Conservation (phyloP, 2,113 vertebrate species). For the Callipepla californica region DNA sequence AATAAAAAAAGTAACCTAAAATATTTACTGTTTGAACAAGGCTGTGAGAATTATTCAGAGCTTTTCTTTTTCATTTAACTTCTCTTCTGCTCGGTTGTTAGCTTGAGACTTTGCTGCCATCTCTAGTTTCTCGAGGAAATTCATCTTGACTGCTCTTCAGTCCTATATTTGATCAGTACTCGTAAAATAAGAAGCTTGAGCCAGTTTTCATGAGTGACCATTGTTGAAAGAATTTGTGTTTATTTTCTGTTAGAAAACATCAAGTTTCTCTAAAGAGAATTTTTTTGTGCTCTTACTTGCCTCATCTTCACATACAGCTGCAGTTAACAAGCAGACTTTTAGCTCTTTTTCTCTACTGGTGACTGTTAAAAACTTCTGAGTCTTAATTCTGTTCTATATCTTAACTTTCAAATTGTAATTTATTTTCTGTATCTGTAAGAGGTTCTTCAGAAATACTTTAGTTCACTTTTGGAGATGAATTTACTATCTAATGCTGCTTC, state of each 20-base stretch:
- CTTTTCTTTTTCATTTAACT: conserved; percentile 39
- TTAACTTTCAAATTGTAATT: neutral
- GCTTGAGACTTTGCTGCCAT: conserved; percentile 71
- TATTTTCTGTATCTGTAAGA: neutral
- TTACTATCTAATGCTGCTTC: neutral
- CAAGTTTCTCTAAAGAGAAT: neutral
- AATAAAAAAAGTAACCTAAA: neutral
- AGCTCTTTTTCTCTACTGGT: neutral
- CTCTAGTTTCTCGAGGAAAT: conserved; percentile 66
- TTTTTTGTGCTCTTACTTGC: neutral
- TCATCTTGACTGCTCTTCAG: neutral
- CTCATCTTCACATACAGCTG: neutral
- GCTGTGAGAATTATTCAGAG: neutral
- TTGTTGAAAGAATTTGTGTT: neutral
- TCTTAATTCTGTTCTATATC: neutral
- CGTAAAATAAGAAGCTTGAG: neutral
- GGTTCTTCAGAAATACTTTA: neutral
- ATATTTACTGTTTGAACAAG: neutral
- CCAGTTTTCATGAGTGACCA: neutral
- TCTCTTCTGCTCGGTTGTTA: neutral
- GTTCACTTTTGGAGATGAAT: neutral
- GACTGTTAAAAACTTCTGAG: neutral
- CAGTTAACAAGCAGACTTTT: neutral
- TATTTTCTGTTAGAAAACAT: neutral
- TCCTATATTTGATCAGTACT: neutral